Base-by-base conservation (phyloP, 2,888 invertebrate species). In the Zonitis immaculata region DNA sequence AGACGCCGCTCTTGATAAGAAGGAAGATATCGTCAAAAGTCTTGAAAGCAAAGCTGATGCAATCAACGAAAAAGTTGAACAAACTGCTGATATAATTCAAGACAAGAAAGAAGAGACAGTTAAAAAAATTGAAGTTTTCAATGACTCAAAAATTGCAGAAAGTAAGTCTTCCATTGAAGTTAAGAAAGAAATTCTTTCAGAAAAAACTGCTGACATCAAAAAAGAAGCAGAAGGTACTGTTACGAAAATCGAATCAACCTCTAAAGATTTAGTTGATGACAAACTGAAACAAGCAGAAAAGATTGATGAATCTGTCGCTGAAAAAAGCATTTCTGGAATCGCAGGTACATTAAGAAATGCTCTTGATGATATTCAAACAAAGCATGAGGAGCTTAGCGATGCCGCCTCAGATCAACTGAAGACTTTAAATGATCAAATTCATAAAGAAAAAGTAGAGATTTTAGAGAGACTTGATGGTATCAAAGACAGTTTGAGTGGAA, bases 1-100 rank as follows among this genome's bases (percentile, higher is more conserved):
- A 45, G 51, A 58, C 27, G 49, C 25, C 47, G 45, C 54, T 26
- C 44, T 47, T 49, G 45, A 57, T 28, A 35, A 30, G 26, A 28
- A 28, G 44, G 47, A 42, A 26, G 42, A 51, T 44, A n/a, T 18
- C 18, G 14, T 11, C 9, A 47, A 50, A 20, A 42, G 48, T 9
- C 35, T 39, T 14, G 48, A 51, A 39, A 46, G 51, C n/a, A 16
- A 47, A 52, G 27, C 42, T 44, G 35, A 16, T 6, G 54, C 56
- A 35, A 25, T 8, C 8, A 3, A 26, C 27, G 35, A 47, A 16
- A 48, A 54, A 39, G 22, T 45, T 9, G 14, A 44, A 44, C 14
- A 44, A 3, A 44, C 11, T 35, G n/a, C 9, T 11, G 18, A 48
- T 12, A n/a, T 16, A 11, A 9, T 35, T 8, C 16, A 35, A 3